phyloP scores from a whole-genome alignment of 1,140 invertebrate genomes.

The Phymorhynchus buccinoides region DNA sequence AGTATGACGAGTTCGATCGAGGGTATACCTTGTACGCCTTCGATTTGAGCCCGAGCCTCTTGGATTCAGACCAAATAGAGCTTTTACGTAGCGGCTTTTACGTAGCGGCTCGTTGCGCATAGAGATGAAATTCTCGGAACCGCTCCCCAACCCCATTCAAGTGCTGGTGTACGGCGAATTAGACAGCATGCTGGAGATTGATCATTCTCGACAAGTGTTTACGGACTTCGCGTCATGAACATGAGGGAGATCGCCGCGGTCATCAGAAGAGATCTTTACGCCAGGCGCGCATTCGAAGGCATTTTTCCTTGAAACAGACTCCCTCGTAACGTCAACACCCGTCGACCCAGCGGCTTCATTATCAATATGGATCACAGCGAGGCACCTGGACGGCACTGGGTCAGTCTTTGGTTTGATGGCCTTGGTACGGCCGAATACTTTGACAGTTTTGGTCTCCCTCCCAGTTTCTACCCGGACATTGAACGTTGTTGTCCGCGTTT shows the following conservation, averaged over 20 bases:
- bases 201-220: neutral
- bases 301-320: neutral
- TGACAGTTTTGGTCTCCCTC: too few relatives aligned
- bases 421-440: too few relatives aligned
- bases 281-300: neutral
- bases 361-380: neutral
- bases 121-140: neutral
- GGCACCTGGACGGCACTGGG: neutral
- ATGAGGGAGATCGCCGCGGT: neutral
- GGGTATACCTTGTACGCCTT: slow-evolving; percentile 22
- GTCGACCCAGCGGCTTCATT: neutral
- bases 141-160: neutral
- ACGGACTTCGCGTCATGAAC: slow-evolving; percentile 12
- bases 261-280: neutral
- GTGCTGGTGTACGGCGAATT: slow-evolving; percentile 15
- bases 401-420: too few relatives aligned
- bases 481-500: too few relatives aligned
- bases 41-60: neutral
- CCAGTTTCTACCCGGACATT: too few relatives aligned
- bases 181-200: neutral
- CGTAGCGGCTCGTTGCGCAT: neutral
- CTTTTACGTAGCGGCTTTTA: too few relatives aligned
- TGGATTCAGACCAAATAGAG: too few relatives aligned
- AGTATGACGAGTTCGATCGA: neutral
- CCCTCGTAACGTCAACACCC: neutral